Conservation (phyloP, 2,797 vertebrate species). For the Buceros bicornis region DNA sequence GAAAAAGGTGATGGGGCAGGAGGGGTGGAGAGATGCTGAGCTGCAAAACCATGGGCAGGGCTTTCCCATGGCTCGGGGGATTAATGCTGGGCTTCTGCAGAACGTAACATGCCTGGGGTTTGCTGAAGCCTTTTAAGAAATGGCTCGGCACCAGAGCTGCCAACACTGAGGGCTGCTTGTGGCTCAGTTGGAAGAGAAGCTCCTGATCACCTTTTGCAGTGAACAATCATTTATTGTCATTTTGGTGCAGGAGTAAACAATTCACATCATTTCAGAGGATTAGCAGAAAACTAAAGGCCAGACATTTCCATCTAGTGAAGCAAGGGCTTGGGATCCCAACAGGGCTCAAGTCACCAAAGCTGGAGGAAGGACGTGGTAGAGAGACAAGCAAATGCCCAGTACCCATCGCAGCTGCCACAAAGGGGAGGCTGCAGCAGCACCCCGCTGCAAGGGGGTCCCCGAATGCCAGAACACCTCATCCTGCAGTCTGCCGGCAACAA, state of each 20-base stretch:
- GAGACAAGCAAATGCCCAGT: neutral
- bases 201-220: neutral
- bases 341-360: neutral
- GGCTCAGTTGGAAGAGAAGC: neutral
- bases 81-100: fast-evolving
- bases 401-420: neutral
- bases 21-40: neutral
- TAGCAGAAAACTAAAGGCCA: neutral
- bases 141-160: neutral
- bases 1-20: neutral
- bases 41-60: neutral
- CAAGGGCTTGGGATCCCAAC: neutral
- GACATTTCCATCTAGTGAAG: neutral
- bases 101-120: fast-evolving
- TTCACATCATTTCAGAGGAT: fast-evolving
- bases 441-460: neutral
- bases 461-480: neutral
- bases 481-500: fast-evolving
- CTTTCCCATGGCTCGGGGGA: neutral
- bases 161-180: fast-evolving
- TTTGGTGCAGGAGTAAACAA: neutral
- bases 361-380: fast-evolving
- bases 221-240: neutral
- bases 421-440: neutral
- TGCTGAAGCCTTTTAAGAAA: neutral